Base-by-base conservation (phyloP, 2,113 vertebrate genomes). In the Gymnorhina tibicen region DNA sequence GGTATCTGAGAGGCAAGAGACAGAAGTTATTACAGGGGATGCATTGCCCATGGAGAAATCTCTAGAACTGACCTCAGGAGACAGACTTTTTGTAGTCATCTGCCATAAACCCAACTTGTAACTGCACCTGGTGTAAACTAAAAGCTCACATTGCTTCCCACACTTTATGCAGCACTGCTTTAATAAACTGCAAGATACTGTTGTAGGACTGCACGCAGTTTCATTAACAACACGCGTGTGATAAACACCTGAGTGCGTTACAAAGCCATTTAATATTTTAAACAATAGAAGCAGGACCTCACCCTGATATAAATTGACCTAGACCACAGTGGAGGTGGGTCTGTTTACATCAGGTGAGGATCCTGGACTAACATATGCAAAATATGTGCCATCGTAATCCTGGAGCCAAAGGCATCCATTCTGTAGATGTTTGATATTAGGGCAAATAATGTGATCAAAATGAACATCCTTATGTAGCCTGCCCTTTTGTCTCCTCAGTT, bases 401-500 rank as follows among this genome's bases (percentile, higher is more conserved):
- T 21, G 39, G 27, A 14, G 20, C 53, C 56, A 47, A 41, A 87
- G 42, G 62, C 21, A 81, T 35, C 53, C 55, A 12, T 76, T 53
- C 35, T 46, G 23, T 66, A n/a, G 56, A 41, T 28, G 37, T 47
- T 49, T 30, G 9, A 20, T 58, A 20, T 70, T 32, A 81, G 87
- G 30, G 70, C 32, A 63, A 80, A 60, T 20, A 13, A 37, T 1
- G 23, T 67, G 62, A 85, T 53, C 33, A 46, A 42, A 85, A 47
- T 50, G 22, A 17, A 74, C 59, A 33, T 77, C 60, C 67, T 97
- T 26, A 96, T 2, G 2, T 21, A n/a, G 44, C 56, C 76, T 86
- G 26, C 35, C 5, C 63, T 95, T 83, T 97, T 95, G 70, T 96
- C 87, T 93, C 67, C 97, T 20, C 98, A 99, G 99, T 98, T 93